Conservation (phyloP, 2,797 vertebrate species). For the Adrianichthys oophorus region DNA sequence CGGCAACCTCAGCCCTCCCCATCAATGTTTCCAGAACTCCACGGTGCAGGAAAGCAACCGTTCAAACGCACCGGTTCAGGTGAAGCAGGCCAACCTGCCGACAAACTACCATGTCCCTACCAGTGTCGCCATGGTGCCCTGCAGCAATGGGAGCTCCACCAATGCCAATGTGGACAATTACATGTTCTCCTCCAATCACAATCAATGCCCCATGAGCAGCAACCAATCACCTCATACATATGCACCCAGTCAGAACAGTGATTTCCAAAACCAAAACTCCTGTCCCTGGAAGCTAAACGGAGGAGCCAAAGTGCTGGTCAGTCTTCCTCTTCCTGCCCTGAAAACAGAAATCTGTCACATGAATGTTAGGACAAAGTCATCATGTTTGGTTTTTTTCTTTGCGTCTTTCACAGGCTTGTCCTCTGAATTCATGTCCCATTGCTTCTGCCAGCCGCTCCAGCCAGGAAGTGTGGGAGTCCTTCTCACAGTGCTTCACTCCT, state of each 20-base stretch:
- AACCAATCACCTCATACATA: constrained; percentile 51
- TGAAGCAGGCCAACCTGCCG: constrained; percentile 50
- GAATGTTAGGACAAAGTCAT: constrained; percentile 7
- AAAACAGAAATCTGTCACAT: neutral
- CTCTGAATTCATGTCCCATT: constrained; percentile 79
- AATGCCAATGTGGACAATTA: constrained; percentile 62
- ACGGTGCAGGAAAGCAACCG: constrained; percentile 45
- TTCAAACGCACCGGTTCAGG: constrained; percentile 24
- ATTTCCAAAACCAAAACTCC: constrained; percentile 62
- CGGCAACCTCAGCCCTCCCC: constrained; percentile 41
- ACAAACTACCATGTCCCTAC: constrained; percentile 52
- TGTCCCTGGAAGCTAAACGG: constrained; percentile 78
- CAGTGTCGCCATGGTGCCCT: constrained; percentile 45
- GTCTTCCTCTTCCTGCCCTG: constrained; percentile 13
- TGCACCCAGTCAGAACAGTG: constrained; percentile 58
- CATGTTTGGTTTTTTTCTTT: constrained; percentile 12
- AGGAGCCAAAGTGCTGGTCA: constrained; percentile 82
- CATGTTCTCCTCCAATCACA: constrained; percentile 63
- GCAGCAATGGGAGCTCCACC: constrained; percentile 47
- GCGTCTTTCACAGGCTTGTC: constrained; percentile 72
- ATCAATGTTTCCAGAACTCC: constrained; percentile 46
- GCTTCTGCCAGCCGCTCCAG: constrained; percentile 75
- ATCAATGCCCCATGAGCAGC: constrained; percentile 60
- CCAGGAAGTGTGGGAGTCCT: constrained; percentile 83
- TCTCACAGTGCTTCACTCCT: constrained; percentile 84